Evolutionary conservation across 2,797 vertebrate species (phyloP).

Genomic region (Hippopotamyrus pictus): DNA sequence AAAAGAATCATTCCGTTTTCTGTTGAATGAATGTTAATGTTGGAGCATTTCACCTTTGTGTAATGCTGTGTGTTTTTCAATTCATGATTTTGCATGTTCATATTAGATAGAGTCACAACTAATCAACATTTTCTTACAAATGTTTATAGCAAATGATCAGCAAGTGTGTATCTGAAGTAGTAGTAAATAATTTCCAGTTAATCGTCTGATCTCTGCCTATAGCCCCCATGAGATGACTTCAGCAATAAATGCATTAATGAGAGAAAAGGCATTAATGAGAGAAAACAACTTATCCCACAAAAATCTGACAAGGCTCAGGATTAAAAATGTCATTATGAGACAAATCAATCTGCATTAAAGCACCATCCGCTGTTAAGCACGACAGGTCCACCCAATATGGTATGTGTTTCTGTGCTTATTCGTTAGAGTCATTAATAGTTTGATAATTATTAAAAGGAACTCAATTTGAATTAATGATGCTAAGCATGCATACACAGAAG

Average conservation of each 20-base stretch:
- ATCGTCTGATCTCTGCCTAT: neutral
- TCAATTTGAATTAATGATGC: constrained; percentile 14
- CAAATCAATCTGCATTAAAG: neutral
- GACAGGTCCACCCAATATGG: neutral
- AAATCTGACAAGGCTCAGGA: neutral
- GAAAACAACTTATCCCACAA: neutral
- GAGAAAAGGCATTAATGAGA: neutral
- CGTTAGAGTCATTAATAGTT: constrained; percentile 7
- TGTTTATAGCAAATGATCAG: neutral
- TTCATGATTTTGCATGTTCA: neutral
- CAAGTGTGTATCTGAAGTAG: neutral
- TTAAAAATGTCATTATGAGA: neutral
- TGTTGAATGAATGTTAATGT: neutral
- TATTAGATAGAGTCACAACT: neutral
- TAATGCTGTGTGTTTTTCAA: neutral
- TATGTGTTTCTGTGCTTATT: neutral
- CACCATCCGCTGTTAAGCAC: neutral
- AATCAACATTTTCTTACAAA: neutral
- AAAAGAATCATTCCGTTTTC: neutral
- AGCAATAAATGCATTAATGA: no score
- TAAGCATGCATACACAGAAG: neutral
- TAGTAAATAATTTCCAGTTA: neutral
- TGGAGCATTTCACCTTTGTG: neutral
- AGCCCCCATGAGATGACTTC: neutral
- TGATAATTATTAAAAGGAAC: neutral